phyloP scores from a whole-genome alignment of 2,113 vertebrate genomes.

The Pleuronectes platessa region DNA sequence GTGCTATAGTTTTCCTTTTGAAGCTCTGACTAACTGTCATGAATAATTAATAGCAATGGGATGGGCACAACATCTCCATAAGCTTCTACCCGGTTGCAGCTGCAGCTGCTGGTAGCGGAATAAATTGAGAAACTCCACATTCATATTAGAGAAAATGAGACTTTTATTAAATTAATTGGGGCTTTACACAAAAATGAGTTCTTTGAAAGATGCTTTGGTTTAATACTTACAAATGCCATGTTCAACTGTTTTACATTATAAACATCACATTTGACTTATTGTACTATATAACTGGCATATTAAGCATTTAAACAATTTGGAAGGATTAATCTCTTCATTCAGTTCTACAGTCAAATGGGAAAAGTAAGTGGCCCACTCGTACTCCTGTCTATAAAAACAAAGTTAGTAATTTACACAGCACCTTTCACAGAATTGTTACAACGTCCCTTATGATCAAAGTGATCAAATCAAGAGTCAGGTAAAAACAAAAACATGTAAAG shows the following conservation, averaged over 20 bases:
- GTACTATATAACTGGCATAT: background rate
- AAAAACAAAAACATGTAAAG: too few species aligned
- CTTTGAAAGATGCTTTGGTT: background rate
- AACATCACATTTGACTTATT: background rate
- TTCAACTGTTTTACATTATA: background rate
- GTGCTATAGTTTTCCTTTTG: background rate
- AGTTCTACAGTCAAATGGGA: too few species aligned
- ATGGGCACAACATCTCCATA: slow-evolving; percentile 1
- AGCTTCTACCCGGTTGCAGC: background rate
- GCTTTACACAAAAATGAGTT: background rate
- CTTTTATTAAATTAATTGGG: background rate
- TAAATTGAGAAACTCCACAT: background rate
- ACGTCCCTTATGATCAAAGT: too few species aligned
- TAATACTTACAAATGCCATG: background rate
- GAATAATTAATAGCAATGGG: slow-evolving; percentile 5
- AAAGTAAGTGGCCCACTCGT: too few species aligned
- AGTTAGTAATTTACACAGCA: too few species aligned
- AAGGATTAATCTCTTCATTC: too few species aligned
- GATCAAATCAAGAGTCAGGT: too few species aligned
- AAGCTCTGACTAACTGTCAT: background rate
- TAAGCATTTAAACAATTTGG: background rate
- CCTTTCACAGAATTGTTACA: too few species aligned
- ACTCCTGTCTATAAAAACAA: too few species aligned
- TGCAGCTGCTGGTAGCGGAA: background rate
- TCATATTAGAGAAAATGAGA: background rate